Evolutionary conservation across 2,113 vertebrate genomes (phyloP), one percentile per base, ranked within the genome.

Genomic region (Siphamia tubifer): DNA sequence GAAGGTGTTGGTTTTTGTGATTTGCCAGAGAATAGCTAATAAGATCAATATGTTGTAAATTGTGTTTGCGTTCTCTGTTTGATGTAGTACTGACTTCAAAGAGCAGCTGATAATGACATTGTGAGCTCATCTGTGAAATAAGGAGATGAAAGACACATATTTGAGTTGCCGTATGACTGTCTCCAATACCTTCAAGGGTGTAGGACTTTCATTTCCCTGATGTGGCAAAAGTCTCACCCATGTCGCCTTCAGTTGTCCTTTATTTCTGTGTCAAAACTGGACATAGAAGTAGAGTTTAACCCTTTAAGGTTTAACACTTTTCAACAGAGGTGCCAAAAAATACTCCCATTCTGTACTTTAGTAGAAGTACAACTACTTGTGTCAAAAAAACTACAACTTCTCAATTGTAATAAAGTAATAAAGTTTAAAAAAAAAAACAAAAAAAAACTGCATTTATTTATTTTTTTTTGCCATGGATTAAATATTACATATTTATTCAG

Each of bases 91-190:
- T 15, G 20, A 16, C 35, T 65, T 47, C 24, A 61, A 31, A 63
- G 56, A 68, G 8, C 20, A 16, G 23, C 66, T 34, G 60, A 73
- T 62, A 67, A 66, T 55, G 76, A 77, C 24, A 54, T 23, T 49
- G 76, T 82, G 76, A 82, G 71, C 65, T 70, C 78, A 57, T 51
- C 69, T 80, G 70, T 82, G 64, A 83, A 72, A 68, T 70, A 55
- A 74, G 72, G 36, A 67, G 44, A 83, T 76, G 53, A 69, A 70
- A 77, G 47, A 64, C 16, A 19, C 24, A 5, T 17, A 21, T 38
- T 32, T 64, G n/a, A 70, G 36, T 7, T 28, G 28, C n/a, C 11
- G 1, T 34, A 34, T 12, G 30, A 44, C 25, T 34, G 13, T 38
- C 36, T 38, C 36, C 13, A 68, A 68, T 45, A 23, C 24, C 2